Base-by-base conservation (phyloP, 2,888 invertebrate genomes). In the Rhingia campestris region DNA sequence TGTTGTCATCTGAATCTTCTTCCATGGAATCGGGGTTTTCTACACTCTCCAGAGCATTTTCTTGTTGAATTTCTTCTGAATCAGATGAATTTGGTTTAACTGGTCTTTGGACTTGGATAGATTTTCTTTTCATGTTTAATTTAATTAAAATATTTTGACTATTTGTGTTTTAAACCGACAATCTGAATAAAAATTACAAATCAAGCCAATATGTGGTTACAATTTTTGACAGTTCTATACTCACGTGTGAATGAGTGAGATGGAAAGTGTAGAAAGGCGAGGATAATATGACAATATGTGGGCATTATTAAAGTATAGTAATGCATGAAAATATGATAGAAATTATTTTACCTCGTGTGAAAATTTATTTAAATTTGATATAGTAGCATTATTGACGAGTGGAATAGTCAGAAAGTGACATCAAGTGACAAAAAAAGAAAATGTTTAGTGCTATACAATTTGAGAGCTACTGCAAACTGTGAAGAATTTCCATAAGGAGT, bases 1-100 rank as follows among this genome's bases (percentile, higher is more conserved):
- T 88, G 64, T 89, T 88, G 14, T 88, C 88, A 1, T 87, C 87
- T 4, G 86, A 86, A 4, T 79, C 81, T 3, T 61, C 61, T 4
- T 73, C 77, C 4, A 33, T 37, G 14, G 14, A 56, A 7, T 14
- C 12, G 3, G 14, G 4, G 39, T 70, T 70, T 64, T 56, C 69
- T 12, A 22, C 5, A 2, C 37, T n/a, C 86, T 54, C 43, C 0
- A 6, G 14, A 4, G 70, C 63, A 45, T 10, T 22, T 7, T 67
- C 69, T 4, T 33, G 14, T 10, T 35, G 14, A 4, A 2, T 37
- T n/a, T 56, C 56, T 10, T 41, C 35, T 4, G 53, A 53, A 45
- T 75, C 43, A 4, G 53, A 30, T 69, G 33, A 6, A 33, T 39
- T n/a, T 9, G 5, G 43, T 30, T 63, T 58, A 37, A 47, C 41